Conservation (phyloP, 2,113 vertebrate species). For the Lathamus discolor region DNA sequence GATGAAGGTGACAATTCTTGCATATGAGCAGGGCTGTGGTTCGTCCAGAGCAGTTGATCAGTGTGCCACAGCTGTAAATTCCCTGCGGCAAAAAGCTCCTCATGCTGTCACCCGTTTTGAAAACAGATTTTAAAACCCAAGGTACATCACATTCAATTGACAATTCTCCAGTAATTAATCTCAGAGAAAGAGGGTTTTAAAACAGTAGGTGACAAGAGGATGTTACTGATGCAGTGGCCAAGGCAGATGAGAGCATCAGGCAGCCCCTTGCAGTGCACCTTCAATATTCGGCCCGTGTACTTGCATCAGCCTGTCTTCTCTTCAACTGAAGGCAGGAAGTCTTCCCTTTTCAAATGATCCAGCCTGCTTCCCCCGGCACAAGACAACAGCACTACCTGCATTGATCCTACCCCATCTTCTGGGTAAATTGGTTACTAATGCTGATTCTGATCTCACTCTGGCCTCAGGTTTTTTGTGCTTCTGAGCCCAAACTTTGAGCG, state of each 20-base stretch:
- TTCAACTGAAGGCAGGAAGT: not conserved
- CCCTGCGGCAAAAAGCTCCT: not conserved
- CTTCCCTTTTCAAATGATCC: not conserved
- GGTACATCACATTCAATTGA: not conserved
- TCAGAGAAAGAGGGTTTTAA: not conserved
- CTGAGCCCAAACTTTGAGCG: not conserved
- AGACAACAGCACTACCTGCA: not conserved
- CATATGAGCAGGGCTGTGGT: fast-evolving
- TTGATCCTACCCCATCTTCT: not conserved
- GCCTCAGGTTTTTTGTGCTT: not conserved
- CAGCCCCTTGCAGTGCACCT: not conserved
- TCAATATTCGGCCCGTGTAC: not conserved
- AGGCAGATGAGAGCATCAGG: not conserved
- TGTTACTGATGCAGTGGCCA: not conserved
- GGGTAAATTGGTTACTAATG: not conserved
- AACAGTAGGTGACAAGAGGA: not conserved
- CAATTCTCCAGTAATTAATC: not conserved
- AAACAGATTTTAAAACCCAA: not conserved
- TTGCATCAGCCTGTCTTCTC: not conserved
- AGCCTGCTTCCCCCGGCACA: not conserved
- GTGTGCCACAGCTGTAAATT: not conserved
- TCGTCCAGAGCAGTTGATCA: not conserved
- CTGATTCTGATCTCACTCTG: not conserved
- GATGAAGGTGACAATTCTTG: not conserved
- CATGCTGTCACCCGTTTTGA: not conserved